Percentiles rank a stretch among this genome's conserved stretches.
These are phyloP conservation scores for Caenorhabditis sulstoni DNA, from an alignment of 2,888 invertebrate genomes.

Conservation along the genomic window DNA sequence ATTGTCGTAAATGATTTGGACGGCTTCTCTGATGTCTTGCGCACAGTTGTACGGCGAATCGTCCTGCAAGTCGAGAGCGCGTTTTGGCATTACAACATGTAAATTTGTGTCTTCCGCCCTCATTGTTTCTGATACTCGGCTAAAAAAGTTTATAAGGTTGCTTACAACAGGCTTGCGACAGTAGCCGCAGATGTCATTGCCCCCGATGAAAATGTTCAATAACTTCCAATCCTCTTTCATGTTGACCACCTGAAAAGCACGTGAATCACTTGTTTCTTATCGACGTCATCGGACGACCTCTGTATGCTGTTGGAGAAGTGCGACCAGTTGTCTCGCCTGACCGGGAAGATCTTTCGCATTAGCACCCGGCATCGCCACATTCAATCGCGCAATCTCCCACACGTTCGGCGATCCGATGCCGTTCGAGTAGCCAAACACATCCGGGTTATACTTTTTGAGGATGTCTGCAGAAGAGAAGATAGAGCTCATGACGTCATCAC, in stretches of 20 bases:
- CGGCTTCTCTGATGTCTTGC: constrained; percentile 65
- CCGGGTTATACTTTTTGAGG: constrained; percentile 87
- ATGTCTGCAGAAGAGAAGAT: constrained; percentile 82
- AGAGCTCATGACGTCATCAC: not conserved
- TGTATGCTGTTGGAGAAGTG: constrained; percentile 61
- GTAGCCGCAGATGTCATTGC: constrained; percentile 74
- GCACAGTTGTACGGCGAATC: constrained; percentile 64
- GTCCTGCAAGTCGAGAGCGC: constrained; percentile 23
- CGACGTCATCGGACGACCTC: constrained; percentile 41
- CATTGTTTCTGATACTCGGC: no score
- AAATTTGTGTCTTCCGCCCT: no score
- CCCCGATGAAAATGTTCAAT: constrained; percentile 76
- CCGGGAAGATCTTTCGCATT: constrained; percentile 70
- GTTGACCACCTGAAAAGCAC: constrained; percentile 59
- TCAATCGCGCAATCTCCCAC: constrained; percentile 69
- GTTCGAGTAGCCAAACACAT: constrained; percentile 86
- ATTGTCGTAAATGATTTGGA: constrained; percentile 68
- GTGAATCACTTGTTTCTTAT: not conserved
- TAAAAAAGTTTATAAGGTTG: not conserved
- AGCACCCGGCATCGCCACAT: constrained; percentile 70
- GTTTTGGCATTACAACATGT: not conserved
- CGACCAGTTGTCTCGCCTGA: constrained; percentile 69
- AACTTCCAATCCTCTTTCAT: constrained; percentile 76
- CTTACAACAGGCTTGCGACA: constrained; percentile 65
- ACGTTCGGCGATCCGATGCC: constrained; percentile 83